Evolutionary conservation across 92 coral and sea anemone species (phyloP), one percentile per base, ranked within the genome.

Genomic region (Isaurus tuberculatus): DNA sequence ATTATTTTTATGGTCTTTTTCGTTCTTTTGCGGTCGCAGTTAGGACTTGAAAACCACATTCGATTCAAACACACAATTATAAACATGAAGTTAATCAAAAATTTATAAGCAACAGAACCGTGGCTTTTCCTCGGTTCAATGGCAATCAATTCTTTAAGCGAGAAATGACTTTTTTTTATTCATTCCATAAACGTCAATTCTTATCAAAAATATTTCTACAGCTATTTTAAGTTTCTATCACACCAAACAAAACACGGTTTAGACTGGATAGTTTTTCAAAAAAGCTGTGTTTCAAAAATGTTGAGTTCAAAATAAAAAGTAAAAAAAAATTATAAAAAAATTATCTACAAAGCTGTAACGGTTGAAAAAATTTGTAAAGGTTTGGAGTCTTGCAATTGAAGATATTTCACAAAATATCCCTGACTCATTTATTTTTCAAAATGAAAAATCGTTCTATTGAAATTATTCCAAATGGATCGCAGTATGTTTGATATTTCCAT

Each of bases 61-160:
- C 5, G 25, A 77, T 17, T 23, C 53, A 10, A n/a, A 20, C 11
- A 14, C 51, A 15, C 20, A 33, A 34, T 2, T 20, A 48, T 8
- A 77, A 65, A 77, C 70, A 57, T 22, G 70, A 57, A 16, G 16
- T 57, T 37, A 20, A 77, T 77, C 3, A 77, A 77, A 55, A 77
- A 77, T 77, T 19, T 10, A 77, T 77, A 32, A 60, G 48, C 43
- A 15, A 2, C 13, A 11, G 31, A 7, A 29, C n/a, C 29, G 43
- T 31, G 81, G 66, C 33, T 75, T 75, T 57, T 4, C 49, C 19
- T 19, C 29, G 58, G 36, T 28, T 77, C 70, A 14, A 19, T 32
- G 53, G 40, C 34, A 65, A 34, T 60, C 10, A 77, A 75, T 31
- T 60, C 32, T 30, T 20, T 23, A 19, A 57, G 34, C 31, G 15